Percentiles rank a stretch among this genome's conserved stretches.
These are phyloP conservation scores for Gorsachius goisagi DNA, from an alignment of 2,113 vertebrate genomes.

Conservation along the genomic window DNA sequence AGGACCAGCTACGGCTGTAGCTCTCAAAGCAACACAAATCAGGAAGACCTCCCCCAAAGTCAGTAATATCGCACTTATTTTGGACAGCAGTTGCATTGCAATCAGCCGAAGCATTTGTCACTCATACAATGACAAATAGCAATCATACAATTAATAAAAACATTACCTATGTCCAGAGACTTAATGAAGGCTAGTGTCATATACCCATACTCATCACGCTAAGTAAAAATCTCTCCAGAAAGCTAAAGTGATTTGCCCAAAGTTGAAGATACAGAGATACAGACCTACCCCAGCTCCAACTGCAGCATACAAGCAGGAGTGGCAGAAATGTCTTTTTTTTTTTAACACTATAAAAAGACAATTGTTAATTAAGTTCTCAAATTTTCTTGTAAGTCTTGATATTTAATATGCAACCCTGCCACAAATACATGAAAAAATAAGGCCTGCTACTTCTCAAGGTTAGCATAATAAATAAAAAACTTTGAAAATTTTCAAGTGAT, in stretches of 20 bases:
- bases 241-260: not conserved
- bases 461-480: not conserved
- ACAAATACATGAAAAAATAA: not conserved
- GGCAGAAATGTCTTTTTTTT: not conserved
- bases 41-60: not conserved
- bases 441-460: not conserved
- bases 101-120: not conserved
- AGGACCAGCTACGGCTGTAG: not conserved
- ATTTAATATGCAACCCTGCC: not conserved
- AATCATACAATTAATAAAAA: not conserved
- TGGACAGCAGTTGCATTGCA: not conserved
- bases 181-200: not conserved
- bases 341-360: not conserved
- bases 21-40: not conserved
- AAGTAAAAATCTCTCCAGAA: not conserved
- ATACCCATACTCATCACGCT: rapidly evolving
- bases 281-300: not conserved
- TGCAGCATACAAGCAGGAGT: not conserved
- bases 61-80: rapidly evolving
- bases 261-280: not conserved
- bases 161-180: not conserved
- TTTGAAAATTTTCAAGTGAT: not conserved
- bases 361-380: not conserved
- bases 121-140: not conserved
- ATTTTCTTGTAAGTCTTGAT: not conserved